Base-by-base conservation (phyloP, 2,888 invertebrate genomes). In the Polymixis flavicincta region DNA sequence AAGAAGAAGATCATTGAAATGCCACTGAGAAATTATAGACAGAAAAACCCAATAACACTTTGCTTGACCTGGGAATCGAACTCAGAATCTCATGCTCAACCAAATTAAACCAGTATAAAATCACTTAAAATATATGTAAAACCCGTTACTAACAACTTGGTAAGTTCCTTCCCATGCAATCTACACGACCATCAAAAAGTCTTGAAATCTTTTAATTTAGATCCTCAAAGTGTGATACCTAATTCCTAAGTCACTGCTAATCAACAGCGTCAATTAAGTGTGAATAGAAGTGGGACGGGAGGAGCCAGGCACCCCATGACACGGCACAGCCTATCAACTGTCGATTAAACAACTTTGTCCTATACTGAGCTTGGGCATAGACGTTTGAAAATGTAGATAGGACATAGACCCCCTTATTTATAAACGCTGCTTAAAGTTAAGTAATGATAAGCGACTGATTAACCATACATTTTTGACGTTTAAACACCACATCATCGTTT, bases 301-400 rank as follows among this genome's bases (percentile, higher is more conserved):
- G 9, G 69, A 82, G 85, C 93, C 94, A 85, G 94, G 94, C 90
- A 93, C 94, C 79, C 87, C 83, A 71, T 83, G 83, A 82, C 88
- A 83, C 90, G 92, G 90, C 89, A 87, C 89, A 83, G 88, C 76
- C 90, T 89, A 90, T 92, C 92, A 92, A 92, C 92, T 91, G 89
- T 83, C 92, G 89, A 93, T 94, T 92, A 91, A 92, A 93, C 92
- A 92, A 94, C 92, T 94, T 94, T 85, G 87, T 88, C 87, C 85
- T 76, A 85, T 75, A 80, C 70, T 86, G 65, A 71, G 66, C 75
- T 75, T 63, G 25, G 25, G 1, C 25, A 71, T 52, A 89, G 89
- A 85, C 5, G 17, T 69, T 8, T 9, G 14, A 0, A 64, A 1
- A 1, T 28, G 2, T 85, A 88, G 85, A 89, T 19, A 6, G 14